Conservation (phyloP, 1,140 invertebrate species). For the Drosophila eugracilis region DNA sequence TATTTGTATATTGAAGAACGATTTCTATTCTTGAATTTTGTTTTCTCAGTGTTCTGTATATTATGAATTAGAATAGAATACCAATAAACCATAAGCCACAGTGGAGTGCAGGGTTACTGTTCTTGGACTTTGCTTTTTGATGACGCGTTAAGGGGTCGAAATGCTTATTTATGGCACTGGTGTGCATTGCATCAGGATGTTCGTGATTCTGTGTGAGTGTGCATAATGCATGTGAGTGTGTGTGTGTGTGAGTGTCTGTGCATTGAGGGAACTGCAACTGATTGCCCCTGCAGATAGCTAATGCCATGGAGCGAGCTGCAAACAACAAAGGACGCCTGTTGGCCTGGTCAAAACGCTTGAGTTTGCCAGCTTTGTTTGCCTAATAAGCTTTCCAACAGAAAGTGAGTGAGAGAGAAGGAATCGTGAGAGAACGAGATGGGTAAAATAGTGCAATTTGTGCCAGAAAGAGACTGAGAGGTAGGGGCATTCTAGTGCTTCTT, state of each 20-base stretch:
- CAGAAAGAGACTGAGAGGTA: constrained; percentile 13
- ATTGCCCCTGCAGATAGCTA: constrained; percentile 67
- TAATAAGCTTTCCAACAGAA: constrained; percentile 44
- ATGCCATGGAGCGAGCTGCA: constrained; percentile 49
- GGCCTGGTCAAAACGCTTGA: constrained; percentile 23
- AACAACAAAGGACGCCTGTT: constrained; percentile 53
- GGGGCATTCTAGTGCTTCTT: constrained; percentile 35
- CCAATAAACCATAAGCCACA: constrained; percentile 46
- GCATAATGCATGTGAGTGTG: constrained; percentile 4
- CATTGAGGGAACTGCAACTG: constrained; percentile 70
- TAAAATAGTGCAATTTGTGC: constrained; percentile 8
- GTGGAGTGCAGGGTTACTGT: constrained; percentile 5
- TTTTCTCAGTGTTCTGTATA: constrained; percentile 1
- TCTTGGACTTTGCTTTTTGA: constrained; percentile 30
- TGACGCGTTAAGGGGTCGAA: constrained; percentile 47
- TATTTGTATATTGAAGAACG: too few relatives aligned
- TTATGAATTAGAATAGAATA: constrained; percentile 43
- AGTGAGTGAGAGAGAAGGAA: neutral
- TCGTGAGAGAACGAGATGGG: constrained; percentile 19
- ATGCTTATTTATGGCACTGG: constrained; percentile 74
- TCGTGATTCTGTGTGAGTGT: constrained; percentile 8
- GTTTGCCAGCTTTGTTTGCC: constrained; percentile 53
- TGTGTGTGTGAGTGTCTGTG: constrained; percentile 23
- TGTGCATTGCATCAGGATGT: constrained; percentile 44
- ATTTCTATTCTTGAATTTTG: neutral